Evolutionary conservation across 2,113 vertebrate genomes (phyloP), one percentile per base, ranked within the genome.

Genomic region (Nestor notabilis): DNA sequence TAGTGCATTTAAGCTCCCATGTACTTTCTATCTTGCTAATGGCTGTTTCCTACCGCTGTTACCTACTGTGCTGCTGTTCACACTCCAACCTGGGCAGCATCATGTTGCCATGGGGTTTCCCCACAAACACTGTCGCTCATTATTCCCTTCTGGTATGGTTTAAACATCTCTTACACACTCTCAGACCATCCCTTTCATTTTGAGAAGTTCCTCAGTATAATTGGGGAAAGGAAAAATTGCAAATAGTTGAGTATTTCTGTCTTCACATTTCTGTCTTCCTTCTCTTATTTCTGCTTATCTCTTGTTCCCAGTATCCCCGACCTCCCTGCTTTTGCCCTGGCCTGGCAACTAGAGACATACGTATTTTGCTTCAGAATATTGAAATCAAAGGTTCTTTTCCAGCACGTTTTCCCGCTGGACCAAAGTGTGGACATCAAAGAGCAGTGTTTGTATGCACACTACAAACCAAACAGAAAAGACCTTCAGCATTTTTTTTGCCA

Each of bases 381-480:
- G 83, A 81, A 97, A 96, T 95, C 89, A 93, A 94, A 95, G 83
- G 55, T 21, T 95, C 39, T 84, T 71, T 71, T 72, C 52, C 56
- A 89, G 72, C 24, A 27, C 1, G 11, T 78, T 90, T 77, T 50
- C 85, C 92, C 92, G 21, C 39, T 10, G 11, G 90, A 87, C 37
- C 33, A 60, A 46, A 4, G 3, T 28, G 55, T 28, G 55, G 68
- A 60, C 90, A 96, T 90, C 90, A 81, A 92, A 94, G 94, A 84
- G n/a, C 72, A 75, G 27, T 5, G 41, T 56, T 53, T n/a, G 63
- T 15, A 60, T 39, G 58, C 66, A 19, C 0, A 0, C 55, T 81
- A 74, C 69, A 71, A 79, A 83, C 28, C 64, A 66, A 78, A 86
- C 25, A 60, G 55, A 35, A 18, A 37, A 49, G 76, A 64, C 17